Percentiles rank a stretch among this genome's conserved stretches.
phyloP scores from a whole-genome alignment of 2,113 vertebrate species.

The Sylvilagus bachmani region DNA sequence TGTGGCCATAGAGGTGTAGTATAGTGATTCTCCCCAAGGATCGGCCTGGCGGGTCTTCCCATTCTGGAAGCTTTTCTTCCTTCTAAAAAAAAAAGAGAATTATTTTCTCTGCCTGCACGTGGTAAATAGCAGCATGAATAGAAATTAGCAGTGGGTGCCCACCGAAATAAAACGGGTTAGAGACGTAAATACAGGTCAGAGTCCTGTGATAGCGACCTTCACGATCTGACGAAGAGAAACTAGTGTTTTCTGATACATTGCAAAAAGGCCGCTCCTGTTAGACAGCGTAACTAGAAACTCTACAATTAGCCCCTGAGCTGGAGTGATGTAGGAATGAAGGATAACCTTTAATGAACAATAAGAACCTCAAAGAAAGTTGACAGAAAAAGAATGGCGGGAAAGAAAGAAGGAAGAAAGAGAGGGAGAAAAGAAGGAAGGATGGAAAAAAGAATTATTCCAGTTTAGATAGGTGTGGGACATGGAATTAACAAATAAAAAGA shows the following conservation, averaged over 20 bases:
- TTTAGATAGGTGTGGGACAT: not conserved
- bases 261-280: not conserved
- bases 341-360: not conserved
- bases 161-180: not conserved
- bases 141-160: not conserved
- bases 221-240: not conserved
- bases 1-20: not conserved
- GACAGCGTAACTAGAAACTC: not conserved
- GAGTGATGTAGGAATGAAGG: not conserved
- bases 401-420: rapidly evolving
- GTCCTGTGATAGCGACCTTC: not conserved
- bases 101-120: not conserved
- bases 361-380: not conserved
- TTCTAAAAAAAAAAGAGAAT: not conserved
- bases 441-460: no score
- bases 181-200: not conserved
- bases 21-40: not conserved
- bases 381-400: rapidly evolving
- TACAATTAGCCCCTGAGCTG: not conserved
- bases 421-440: not conserved
- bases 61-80: not conserved
- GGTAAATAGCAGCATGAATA: not conserved
- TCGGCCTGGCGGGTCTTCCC: not conserved
- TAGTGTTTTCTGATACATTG: not conserved
- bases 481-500: not conserved